These are phyloP conservation scores for Melieria crassipennis DNA, from an alignment of 2,888 invertebrate species.

Conservation along the genomic window DNA sequence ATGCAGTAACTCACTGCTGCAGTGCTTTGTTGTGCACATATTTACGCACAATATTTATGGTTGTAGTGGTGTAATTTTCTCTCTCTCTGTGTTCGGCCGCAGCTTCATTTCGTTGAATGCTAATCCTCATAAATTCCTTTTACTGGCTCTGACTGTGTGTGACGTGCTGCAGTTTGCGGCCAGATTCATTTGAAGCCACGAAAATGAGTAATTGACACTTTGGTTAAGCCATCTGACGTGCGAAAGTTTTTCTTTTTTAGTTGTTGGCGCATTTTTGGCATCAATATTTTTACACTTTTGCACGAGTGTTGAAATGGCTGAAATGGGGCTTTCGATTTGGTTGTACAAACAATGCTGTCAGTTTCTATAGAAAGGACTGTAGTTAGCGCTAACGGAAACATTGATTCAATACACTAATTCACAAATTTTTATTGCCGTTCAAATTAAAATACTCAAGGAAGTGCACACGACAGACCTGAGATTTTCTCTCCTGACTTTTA, in stretches of 20 bases:
- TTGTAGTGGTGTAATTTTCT: neutral
- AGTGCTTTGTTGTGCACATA: neutral
- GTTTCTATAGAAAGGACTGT: too few relatives aligned
- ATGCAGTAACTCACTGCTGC: slow-evolving; percentile 7
- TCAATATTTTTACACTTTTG: neutral
- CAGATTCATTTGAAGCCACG: neutral
- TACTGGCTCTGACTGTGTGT: too few relatives aligned
- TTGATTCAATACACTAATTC: too few relatives aligned
- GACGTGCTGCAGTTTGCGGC: too few relatives aligned
- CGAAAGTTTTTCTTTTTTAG: neutral
- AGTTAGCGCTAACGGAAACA: too few relatives aligned
- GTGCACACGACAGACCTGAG: too few relatives aligned
- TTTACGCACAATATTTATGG: neutral
- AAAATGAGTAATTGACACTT: slow-evolving; percentile 14
- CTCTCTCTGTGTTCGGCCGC: slow-evolving; percentile 16
- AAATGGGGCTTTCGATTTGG: too few relatives aligned
- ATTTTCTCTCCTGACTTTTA: too few relatives aligned
- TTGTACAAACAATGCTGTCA: too few relatives aligned
- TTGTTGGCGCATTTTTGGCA: neutral
- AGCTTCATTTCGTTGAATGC: slow-evolving; percentile 42
- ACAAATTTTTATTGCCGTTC: too few relatives aligned
- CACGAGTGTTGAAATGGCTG: too few relatives aligned
- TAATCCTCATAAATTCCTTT: slow-evolving; percentile 55
- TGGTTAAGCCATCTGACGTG: slow-evolving; percentile 10
- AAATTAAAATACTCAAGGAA: too few relatives aligned